Percentiles rank a stretch among this genome's conserved stretches.
Conservation (phyloP, 64 coral and sea anemone genomes). For the Actinia tenebrosa region DNA sequence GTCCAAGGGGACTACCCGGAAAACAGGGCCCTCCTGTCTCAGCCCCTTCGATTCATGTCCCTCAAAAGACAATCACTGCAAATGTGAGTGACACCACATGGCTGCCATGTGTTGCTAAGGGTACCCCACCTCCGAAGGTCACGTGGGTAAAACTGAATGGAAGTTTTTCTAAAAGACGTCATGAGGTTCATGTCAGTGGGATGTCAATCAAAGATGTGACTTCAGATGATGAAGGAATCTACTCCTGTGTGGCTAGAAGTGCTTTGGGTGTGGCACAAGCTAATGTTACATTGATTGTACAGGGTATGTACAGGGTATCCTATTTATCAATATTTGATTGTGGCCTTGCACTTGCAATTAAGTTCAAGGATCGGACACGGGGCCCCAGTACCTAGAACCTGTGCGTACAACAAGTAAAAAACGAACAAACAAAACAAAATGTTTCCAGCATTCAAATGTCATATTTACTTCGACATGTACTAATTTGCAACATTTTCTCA, state of each 20-base stretch:
- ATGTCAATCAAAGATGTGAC: slow-evolving; percentile 12
- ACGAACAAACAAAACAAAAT: too few relatives aligned
- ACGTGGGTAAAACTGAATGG: slow-evolving; percentile 39
- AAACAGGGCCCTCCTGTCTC: not conserved
- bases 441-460: not conserved
- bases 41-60: not conserved
- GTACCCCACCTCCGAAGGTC: slow-evolving; percentile 34
- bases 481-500: not conserved
- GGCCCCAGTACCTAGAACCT: too few relatives aligned
- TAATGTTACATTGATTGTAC: not conserved
- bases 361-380: too few relatives aligned
- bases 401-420: too few relatives aligned
- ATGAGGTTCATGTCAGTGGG: slow-evolving; percentile 2
- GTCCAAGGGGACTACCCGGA: not conserved
- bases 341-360: too few relatives aligned
- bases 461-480: not conserved
- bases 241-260: slow-evolving; percentile 41
- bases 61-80: not conserved
- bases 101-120: slow-evolving; percentile 38
- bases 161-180: not conserved
- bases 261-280: slow-evolving; percentile 6
- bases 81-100: slow-evolving; percentile 27
- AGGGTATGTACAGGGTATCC: slow-evolving; percentile 8
- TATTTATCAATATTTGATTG: not conserved
- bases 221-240: slow-evolving; percentile 31